Base-by-base conservation (phyloP, 1,140 invertebrate genomes). In the Apolygus lucorum region DNA sequence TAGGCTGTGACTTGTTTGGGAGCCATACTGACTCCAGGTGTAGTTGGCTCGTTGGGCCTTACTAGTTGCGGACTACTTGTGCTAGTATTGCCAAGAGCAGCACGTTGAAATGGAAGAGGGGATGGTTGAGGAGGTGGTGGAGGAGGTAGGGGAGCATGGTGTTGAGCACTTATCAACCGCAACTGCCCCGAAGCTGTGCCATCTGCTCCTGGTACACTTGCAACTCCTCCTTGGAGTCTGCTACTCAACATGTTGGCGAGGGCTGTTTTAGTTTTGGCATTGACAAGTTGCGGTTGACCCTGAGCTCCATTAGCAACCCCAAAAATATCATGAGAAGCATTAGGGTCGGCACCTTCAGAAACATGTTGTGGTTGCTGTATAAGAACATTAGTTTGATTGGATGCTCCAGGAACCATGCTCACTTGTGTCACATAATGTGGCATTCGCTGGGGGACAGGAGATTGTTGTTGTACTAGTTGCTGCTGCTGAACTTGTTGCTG, bases 201-300 rank as follows among this genome's bases (percentile, higher is more conserved):
- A 82, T 78, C 75, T 52, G 67, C 66, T 13, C n/a, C 52, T 26
- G 29, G 42, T 8, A 34, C 68, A 63, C 54, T 29, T 17, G 69
- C 67, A 63, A 73, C 79, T 42, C 83, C 83, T 65, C 84, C 83
- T 77, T 92, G 89, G 29, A 96, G 81, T 54, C 94, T 85, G 76
- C 88, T 96, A 74, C 89, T 96, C 63, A 98, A 81, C 88, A 97
- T 92, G 79, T 96, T 95, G 4, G 95, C 94, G 24, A 98, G 80
- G 0, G 95, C 95, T 0, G 94, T 96, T 83, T 97, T 98, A 2
- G 95, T 96, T 79, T 95, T 95, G 0, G 92, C 86, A 76, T 93
- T 94, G 29, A 95, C 90, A n/a, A 76, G 74, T 24, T 74, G 73
- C 11, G 72, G 75, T 68, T 78, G 78, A 63, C 76, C 76, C 69